phyloP scores from a whole-genome alignment of 2,888 invertebrate species.

The Oligia strigilis region DNA sequence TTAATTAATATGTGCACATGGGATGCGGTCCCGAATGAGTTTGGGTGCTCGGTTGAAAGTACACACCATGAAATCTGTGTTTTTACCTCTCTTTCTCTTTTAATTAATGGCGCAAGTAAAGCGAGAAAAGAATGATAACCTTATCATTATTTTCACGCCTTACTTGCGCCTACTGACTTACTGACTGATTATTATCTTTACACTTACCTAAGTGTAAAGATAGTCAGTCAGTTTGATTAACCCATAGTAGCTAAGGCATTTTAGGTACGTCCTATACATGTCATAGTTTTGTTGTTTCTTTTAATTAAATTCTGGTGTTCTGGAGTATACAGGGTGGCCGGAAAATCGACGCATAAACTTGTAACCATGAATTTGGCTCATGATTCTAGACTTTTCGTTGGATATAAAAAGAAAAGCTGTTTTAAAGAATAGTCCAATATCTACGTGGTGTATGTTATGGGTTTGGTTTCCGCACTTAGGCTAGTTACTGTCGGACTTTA shows the following conservation, averaged over 20 bases:
- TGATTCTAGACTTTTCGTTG: too few relatives aligned
- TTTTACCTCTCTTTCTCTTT: neutral
- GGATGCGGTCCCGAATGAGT: slow-evolving; percentile 17
- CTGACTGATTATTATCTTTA: too few relatives aligned
- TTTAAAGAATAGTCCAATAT: too few relatives aligned
- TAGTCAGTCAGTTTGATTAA: neutral
- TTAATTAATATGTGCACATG: slow-evolving; percentile 56
- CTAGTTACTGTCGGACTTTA: too few relatives aligned
- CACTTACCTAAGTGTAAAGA: neutral
- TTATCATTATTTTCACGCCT: too few relatives aligned
- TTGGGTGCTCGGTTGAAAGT: slow-evolving; percentile 6
- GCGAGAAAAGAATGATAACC: neutral
- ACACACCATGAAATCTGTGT: slow-evolving; percentile 22
- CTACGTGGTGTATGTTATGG: too few relatives aligned
- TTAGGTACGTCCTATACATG: too few relatives aligned
- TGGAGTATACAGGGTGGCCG: neutral
- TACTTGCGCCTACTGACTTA: too few relatives aligned
- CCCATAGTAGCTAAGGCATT: neutral
- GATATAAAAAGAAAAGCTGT: too few relatives aligned
- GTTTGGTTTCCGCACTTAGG: too few relatives aligned
- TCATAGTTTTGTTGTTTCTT: neutral
- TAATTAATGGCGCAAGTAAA: too few relatives aligned
- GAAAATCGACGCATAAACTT: neutral
- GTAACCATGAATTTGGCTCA: neutral
- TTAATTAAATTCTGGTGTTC: neutral